Conservation (phyloP, 2,797 vertebrate species). For the Leucoraja ocellata region DNA sequence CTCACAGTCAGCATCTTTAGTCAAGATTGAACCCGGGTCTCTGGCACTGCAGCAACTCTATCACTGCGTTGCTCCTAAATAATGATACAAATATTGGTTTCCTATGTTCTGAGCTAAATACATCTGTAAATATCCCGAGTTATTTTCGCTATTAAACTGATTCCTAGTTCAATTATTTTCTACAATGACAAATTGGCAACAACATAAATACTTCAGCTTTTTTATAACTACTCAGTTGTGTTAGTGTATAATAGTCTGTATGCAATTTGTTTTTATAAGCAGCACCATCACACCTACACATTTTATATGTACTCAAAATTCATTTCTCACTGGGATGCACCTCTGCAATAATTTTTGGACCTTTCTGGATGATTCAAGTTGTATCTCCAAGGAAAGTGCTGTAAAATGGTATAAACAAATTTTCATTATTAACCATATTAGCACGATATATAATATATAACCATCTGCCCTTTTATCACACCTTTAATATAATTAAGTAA, state of each 20-base stretch:
- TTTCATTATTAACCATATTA: not conserved
- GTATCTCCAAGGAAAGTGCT: not conserved
- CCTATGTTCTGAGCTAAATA: not conserved
- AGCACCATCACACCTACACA: not conserved
- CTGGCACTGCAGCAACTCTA: too few relatives aligned
- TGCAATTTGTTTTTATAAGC: not conserved
- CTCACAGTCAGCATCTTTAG: too few relatives aligned
- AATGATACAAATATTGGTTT: not conserved
- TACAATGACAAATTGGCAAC: not conserved
- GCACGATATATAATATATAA: not conserved
- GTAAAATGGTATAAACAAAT: not conserved
- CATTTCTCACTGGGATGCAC: not conserved
- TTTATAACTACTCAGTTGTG: not conserved
- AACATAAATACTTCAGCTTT: not conserved
- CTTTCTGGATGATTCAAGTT: not conserved
- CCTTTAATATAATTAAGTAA: not conserved
- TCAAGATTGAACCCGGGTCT: too few relatives aligned
- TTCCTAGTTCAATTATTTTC: not conserved
- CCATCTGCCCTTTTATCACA: not conserved
- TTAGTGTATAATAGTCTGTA: not conserved
- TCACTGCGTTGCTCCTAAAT: too few relatives aligned
- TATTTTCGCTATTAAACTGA: not conserved
- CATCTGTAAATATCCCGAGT: not conserved
- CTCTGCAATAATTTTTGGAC: not conserved
- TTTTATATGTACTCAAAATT: not conserved